A percentile compares a stretch with the other conserved stretches of the same genome.
phyloP scores from a whole-genome alignment of 2,888 invertebrate genomes.

The Lithophane ornitopus region DNA sequence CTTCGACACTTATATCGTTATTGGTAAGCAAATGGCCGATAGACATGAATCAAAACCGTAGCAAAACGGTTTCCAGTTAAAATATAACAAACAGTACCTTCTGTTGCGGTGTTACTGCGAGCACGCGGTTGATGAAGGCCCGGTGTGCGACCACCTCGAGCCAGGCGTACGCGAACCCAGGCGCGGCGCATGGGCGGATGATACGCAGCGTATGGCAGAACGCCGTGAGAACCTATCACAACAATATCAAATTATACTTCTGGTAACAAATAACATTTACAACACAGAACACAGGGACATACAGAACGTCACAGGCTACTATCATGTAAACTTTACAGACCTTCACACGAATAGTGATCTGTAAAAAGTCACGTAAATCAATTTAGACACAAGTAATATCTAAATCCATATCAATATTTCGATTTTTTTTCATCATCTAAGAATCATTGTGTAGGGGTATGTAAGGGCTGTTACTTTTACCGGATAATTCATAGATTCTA shows the following conservation, averaged over 20 bases:
- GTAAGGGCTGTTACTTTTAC: constrained; percentile 78
- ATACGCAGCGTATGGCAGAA: constrained; percentile 99
- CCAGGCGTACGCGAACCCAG: constrained; percentile 99
- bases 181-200: constrained; percentile 97
- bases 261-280: not conserved
- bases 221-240: constrained; percentile 94
- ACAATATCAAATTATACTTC: constrained; percentile 19
- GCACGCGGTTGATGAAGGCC: constrained; percentile 97
- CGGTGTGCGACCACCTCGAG: constrained; percentile 99
- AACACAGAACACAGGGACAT: constrained; percentile 9
- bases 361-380: constrained; percentile 16
- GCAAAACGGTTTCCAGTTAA: not conserved
- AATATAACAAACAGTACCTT: constrained; percentile 89
- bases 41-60: constrained; percentile 3
- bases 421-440: not conserved
- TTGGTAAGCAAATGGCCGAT: constrained; percentile 18
- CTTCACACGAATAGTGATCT: constrained; percentile 32
- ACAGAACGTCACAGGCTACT: constrained; percentile 30
- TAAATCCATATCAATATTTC: constrained; percentile 6
- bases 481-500: constrained; percentile 98
- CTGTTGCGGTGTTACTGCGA: constrained; percentile 97
- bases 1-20: not conserved
- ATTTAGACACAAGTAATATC: constrained; percentile 23
- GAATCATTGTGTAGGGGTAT: not conserved
- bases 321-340: constrained; percentile 30